phyloP scores from a whole-genome alignment of 2,797 vertebrate genomes.

The Chiloscyllium punctatum region DNA sequence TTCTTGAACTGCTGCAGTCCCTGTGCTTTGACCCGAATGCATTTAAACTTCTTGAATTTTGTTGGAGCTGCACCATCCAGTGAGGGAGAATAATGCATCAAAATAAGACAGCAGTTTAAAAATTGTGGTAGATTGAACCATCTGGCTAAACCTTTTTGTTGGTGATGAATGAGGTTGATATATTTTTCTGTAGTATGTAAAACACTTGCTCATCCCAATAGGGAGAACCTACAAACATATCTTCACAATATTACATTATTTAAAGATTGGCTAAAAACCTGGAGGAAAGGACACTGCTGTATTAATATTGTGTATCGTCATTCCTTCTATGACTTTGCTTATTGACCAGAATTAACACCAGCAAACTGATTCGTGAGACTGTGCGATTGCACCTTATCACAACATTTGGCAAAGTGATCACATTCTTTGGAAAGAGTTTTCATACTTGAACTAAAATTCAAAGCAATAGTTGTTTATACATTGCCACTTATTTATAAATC shows the following conservation, averaged over 20 bases:
- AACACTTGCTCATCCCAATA: background rate
- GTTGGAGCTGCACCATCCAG: too few species aligned
- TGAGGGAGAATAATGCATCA: background rate
- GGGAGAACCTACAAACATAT: background rate
- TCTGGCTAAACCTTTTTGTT: background rate
- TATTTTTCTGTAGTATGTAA: background rate
- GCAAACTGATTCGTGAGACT: background rate
- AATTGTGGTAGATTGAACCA: background rate
- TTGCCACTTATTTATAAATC: background rate
- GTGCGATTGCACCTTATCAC: constrained; percentile 6
- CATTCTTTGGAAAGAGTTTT: background rate
- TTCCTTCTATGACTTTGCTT: background rate
- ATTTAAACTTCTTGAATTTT: too few species aligned
- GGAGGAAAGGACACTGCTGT: background rate
- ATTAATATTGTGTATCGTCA: background rate
- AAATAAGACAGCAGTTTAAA: background rate
- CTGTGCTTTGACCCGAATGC: too few species aligned
- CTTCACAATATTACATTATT: too few species aligned
- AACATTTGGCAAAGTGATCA: background rate
- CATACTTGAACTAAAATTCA: background rate
- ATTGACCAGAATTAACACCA: background rate
- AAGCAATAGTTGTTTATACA: background rate
- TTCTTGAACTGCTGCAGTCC: too few species aligned
- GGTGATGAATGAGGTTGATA: too few species aligned
- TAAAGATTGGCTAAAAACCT: background rate